phyloP scores from a whole-genome alignment of 2,113 vertebrate genomes.

The Leiothrix lutea region DNA sequence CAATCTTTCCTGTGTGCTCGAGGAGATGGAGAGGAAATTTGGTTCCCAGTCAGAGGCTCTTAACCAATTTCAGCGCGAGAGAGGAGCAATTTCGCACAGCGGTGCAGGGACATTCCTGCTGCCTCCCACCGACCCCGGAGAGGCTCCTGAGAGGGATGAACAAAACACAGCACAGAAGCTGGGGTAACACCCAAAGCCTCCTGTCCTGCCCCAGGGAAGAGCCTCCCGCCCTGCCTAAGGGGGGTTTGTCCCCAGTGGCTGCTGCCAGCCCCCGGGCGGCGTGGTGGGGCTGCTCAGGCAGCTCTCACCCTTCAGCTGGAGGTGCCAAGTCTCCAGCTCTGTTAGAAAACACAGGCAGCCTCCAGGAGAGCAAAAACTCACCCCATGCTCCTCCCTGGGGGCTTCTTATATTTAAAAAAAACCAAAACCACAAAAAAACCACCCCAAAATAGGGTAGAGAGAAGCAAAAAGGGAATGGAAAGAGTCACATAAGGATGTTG shows the following conservation, averaged over 20 bases:
- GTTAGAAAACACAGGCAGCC: background rate
- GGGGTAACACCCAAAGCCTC: background rate
- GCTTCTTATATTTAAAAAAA: background rate
- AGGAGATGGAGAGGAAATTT: background rate
- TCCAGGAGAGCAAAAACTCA: background rate
- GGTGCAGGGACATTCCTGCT: rapidly evolving
- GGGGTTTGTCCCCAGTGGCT: background rate
- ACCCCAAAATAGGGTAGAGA: background rate
- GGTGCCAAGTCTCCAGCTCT: background rate
- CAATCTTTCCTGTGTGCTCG: background rate
- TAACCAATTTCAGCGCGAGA: background rate
- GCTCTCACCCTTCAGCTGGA: background rate
- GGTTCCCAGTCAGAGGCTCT: background rate
- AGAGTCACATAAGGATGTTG: background rate
- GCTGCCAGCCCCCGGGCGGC: background rate
- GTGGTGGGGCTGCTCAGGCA: rapidly evolving
- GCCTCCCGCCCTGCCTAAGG: background rate
- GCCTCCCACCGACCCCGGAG: background rate
- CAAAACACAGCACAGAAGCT: background rate
- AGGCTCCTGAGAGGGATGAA: background rate
- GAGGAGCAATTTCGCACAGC: background rate
- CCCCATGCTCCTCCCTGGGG: background rate
- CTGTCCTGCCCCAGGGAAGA: background rate
- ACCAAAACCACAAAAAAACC: background rate
- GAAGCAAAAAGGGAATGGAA: background rate